Evolutionary conservation across 1,140 invertebrate species (phyloP), one percentile per base, ranked within the genome.

Genomic region (Hormaphis cornu): DNA sequence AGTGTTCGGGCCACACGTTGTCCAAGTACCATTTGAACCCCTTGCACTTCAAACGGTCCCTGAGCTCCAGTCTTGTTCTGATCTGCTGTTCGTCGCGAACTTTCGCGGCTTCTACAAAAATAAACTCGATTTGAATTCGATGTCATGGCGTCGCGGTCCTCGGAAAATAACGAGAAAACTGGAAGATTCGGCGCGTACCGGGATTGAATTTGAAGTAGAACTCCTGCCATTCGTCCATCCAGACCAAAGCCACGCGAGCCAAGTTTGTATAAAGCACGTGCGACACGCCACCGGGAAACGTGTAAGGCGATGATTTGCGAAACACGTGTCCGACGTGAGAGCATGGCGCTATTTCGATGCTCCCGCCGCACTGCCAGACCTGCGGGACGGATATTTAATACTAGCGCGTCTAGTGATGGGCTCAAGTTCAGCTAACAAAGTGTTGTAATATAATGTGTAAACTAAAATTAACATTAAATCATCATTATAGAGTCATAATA

Each of bases 291-390:
- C 90, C 89, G 0, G 90, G 89, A 77, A 95, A 96, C 1, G 89
- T 89, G 75, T 96, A 95, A 0, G 93, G 93, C 5, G 91, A 94
- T 42, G 90, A 91, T 80, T 90, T 94, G 74, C 95, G 84, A 77
- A 99, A 99, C n/a, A 99, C 85, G 79, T 99, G 97, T 0, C 95
- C 97, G 0, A 99, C 96, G 76, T 95, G 90, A 10, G 94, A 97
- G 78, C 97, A 99, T 0, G 95, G 93, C 0, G 89, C 87, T 52
- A 98, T 97, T 80, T 98, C 93, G 0, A 99, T 85, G 52, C 83
- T 84, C 0, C 95, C 97, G 1, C 96, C 97, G 77, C 96, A 99
- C 81, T 97, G 95, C 97, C 97, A 99, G 0, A 96, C 87, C 76
- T 94, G 81, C 76, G 86, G 88, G 10, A 5, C 8, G n/a, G n/a